Base-by-base conservation (phyloP, 1,140 invertebrate genomes). In the Meteorus sp. region DNA sequence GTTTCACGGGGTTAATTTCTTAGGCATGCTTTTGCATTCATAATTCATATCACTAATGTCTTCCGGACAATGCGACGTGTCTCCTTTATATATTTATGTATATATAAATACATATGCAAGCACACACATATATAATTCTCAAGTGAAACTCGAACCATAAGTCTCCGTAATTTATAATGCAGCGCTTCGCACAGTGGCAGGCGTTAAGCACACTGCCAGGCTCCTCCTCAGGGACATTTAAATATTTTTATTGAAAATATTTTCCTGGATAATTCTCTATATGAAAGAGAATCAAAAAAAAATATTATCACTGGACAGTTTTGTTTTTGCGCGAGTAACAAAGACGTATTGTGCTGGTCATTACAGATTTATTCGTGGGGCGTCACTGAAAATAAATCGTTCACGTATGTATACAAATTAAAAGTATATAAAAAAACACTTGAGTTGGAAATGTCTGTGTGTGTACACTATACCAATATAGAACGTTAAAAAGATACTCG, bases 21-120 rank as follows among this genome's bases (percentile, higher is more conserved):
- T n/a, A n/a, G n/a, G n/a, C n/a, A n/a, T n/a, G n/a, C n/a, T n/a
- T n/a, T n/a, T n/a, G n/a, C n/a, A n/a, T n/a, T n/a, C n/a, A n/a
- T n/a, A n/a, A n/a, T n/a, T n/a, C n/a, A n/a, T 9, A 29, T 29
- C 27, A 29, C 27, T 29, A 9, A 39, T 39, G 48, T n/a, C 45
- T 52, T 57, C 29, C 23, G 53, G 27, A 63, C 58, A 48, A 35
- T 43, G 43, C 20, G 3, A 8, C 33, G 33, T 56, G 35, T 39
- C 15, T n/a, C n/a, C n/a, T n/a, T n/a, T n/a, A n/a, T n/a, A n/a
- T n/a, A n/a, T n/a, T n/a, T n/a, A n/a, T n/a, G n/a, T n/a, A n/a
- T n/a, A n/a, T n/a, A n/a, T n/a, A n/a, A n/a, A n/a, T n/a, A n/a
- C n/a, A n/a, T n/a, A n/a, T n/a, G n/a, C n/a, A n/a, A n/a, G n/a